Evolutionary conservation across 2,113 vertebrate species (phyloP), one percentile per base, ranked within the genome.

Genomic region (Uria aalge): DNA sequence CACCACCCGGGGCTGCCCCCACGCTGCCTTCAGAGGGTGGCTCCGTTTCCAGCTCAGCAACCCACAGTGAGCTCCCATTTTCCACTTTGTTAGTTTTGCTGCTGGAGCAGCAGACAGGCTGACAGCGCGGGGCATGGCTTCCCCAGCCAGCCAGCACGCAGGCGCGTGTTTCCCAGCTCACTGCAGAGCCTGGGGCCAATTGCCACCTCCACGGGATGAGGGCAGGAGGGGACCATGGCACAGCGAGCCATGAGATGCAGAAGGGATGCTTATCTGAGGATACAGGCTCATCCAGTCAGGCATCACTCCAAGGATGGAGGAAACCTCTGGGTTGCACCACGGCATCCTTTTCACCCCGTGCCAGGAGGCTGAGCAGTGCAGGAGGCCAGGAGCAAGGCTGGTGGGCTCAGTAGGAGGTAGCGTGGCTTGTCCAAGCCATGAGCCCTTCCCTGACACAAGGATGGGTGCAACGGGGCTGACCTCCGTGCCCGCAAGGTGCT

Each of bases 1-100:
- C 1, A 0, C 30, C 1, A 26, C 71, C 79, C 0, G 0, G 13
- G 45, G 48, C 47, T 83, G 22, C 4, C 14, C 2, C 6, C 0
- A 1, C 1, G 3, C 43, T 53, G 43, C 78, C 67, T 62, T 74
- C 2, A 1, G 26, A n/a, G 15, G 60, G 45, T 55, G 85, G 63
- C 66, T 87, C 48, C 1, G 2, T 79, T 92, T 92, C 87, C 91
- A 94, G 93, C 73, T 93, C 93, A 69, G 71, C 64, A 92, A 71
- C 53, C 82, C 21, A 3, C 66, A 76, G 66, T 2, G 1, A 92
- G 85, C 68, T 92, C 89, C 85, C 47, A 30, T 84, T 95, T 86
- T 73, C 94, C 45, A 6, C 24, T 48, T 88, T 81, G 78, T 40
- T 90, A 79, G 43, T 64, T 43, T 34, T 55, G 62, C 88, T 75